Percentiles rank a stretch among this genome's conserved stretches.
Evolutionary conservation across 2,113 vertebrate species (phyloP).

Genomic region (Chinchilla lanigera): DNA sequence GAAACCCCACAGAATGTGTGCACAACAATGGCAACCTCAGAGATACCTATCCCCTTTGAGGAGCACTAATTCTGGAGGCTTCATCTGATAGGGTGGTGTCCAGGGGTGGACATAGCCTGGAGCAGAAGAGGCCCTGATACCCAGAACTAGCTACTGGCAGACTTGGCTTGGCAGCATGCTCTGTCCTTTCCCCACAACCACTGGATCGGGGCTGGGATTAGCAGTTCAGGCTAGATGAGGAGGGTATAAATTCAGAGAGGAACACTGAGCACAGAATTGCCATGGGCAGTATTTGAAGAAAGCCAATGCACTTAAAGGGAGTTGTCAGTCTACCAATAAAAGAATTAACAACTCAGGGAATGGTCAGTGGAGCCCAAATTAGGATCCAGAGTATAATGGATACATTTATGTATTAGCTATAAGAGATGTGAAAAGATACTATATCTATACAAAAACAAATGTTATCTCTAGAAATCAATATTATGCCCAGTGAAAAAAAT

Average conservation of each 20-base stretch:
- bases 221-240: not conserved
- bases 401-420: not conserved
- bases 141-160: not conserved
- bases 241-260: not conserved
- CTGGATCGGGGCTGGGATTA: not conserved
- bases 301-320: not conserved
- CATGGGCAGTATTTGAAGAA: not conserved
- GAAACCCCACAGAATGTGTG: not conserved
- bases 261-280: not conserved
- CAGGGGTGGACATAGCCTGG: not conserved
- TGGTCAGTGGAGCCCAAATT: not conserved
- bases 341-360: not conserved
- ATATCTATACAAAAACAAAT: not conserved
- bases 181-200: not conserved
- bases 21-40: not conserved
- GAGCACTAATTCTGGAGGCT: not conserved
- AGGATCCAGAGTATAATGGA: not conserved
- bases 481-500: conserved; percentile 25
- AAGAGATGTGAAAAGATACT: not conserved
- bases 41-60: not conserved
- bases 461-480: conserved; percentile 47
- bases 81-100: not conserved
- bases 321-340: conserved; percentile 9
- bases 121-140: not conserved
- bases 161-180: not conserved